These are phyloP conservation scores for Drosophila nigromelanica DNA, from an alignment of 1,140 invertebrate genomes.

Conservation along the genomic window DNA sequence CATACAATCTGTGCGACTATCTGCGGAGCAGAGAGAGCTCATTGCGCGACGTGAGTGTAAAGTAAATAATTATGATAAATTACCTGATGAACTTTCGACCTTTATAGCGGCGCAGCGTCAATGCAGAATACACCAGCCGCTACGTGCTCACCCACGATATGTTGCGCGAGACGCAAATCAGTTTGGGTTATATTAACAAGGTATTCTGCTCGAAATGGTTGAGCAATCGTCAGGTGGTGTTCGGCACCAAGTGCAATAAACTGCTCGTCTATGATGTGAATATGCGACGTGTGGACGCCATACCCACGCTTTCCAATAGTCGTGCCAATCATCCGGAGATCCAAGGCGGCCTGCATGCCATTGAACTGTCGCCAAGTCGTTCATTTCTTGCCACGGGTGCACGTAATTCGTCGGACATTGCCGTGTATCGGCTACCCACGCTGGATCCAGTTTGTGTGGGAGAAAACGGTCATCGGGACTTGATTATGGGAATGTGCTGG, in stretches of 20 bases:
- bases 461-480: slow-evolving; percentile 95
- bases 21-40: slow-evolving; percentile 90
- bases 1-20: slow-evolving; percentile 94
- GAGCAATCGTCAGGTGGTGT: slow-evolving; percentile 96
- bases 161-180: slow-evolving; percentile 92
- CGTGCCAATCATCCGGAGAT: slow-evolving; percentile 85
- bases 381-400: slow-evolving; percentile 96
- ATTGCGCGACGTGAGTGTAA: slow-evolving; percentile 86
- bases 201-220: slow-evolving; percentile 98
- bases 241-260: slow-evolving; percentile 99
- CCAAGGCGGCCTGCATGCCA: slow-evolving; percentile 95
- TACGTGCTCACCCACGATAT: slow-evolving; percentile 95
- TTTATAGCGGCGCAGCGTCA: slow-evolving; percentile 87
- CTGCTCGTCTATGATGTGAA: slow-evolving; percentile 93
- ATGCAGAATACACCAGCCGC: slow-evolving; percentile 91
- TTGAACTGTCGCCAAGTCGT: slow-evolving; percentile 96
- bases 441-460: slow-evolving; percentile 97
- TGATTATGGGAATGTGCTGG: slow-evolving; percentile 98
- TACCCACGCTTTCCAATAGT: slow-evolving; percentile 90
- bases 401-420: slow-evolving; percentile 95
- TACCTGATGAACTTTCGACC: slow-evolving; percentile 16
- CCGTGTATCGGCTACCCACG: slow-evolving; percentile 95
- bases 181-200: slow-evolving; percentile 95
- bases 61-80: slow-evolving; percentile 4
- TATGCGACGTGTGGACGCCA: slow-evolving; percentile 91